phyloP scores from a whole-genome alignment of 2,888 invertebrate genomes.

The Flexamia atlantica region DNA sequence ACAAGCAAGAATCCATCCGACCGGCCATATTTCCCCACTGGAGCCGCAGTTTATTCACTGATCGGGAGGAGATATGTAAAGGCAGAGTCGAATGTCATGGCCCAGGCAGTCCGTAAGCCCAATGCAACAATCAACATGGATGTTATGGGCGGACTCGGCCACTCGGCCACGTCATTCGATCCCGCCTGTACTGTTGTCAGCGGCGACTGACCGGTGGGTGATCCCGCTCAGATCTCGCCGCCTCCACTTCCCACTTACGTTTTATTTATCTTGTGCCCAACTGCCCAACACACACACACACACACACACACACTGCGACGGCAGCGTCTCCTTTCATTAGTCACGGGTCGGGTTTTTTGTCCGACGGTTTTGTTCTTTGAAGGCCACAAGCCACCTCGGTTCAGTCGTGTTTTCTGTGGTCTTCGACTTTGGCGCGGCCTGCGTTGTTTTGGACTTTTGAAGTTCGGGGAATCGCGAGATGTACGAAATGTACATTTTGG shows the following conservation, averaged over 20 bases:
- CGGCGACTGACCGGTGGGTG: not conserved
- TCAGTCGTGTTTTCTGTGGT: not conserved
- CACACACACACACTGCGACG: not conserved
- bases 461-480: too few relatives aligned
- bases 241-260: conserved; percentile 32
- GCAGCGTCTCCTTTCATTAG: conserved; percentile 8
- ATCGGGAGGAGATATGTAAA: conserved; percentile 16
- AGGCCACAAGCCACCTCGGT: not conserved
- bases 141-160: too few relatives aligned
- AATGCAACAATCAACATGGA: too few relatives aligned
- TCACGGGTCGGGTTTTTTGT: conserved; percentile 34
- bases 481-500: too few relatives aligned
- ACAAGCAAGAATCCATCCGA: not conserved
- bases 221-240: conserved; percentile 26
- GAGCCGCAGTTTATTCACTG: not conserved
- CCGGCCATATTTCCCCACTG: not conserved
- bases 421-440: not conserved
- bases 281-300: too few relatives aligned
- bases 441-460: too few relatives aligned
- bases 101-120: too few relatives aligned
- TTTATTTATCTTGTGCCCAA: conserved; percentile 32
- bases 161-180: too few relatives aligned
- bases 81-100: too few relatives aligned
- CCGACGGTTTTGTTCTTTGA: not conserved
- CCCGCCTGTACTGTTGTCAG: not conserved